Evolutionary conservation across 2,888 invertebrate genomes (phyloP).

Genomic region (Crocallis elinguaria): DNA sequence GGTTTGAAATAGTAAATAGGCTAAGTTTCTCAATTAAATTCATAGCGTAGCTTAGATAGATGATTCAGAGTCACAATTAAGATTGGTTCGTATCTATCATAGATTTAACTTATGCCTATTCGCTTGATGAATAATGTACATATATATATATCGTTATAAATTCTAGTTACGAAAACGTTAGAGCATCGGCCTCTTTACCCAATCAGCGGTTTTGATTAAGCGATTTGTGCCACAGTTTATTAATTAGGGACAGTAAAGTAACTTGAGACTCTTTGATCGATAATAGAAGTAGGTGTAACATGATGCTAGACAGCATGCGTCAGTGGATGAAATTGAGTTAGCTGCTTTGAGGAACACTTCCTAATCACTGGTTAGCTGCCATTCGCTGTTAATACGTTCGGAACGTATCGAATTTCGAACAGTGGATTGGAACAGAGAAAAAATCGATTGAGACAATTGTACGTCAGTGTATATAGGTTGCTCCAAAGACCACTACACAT

Average conservation of each 20-base stretch:
- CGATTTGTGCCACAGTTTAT: slow-evolving; percentile 48
- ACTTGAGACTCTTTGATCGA: slow-evolving; percentile 55
- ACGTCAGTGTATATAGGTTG: too few species aligned
- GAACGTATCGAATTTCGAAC: slow-evolving; percentile 1
- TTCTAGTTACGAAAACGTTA: slow-evolving; percentile 23
- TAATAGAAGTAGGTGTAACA: slow-evolving; percentile 45
- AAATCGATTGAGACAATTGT: neutral
- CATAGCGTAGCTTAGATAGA: too few species aligned
- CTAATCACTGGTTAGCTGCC: too few species aligned
- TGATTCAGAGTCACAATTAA: too few species aligned
- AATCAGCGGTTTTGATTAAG: slow-evolving; percentile 53
- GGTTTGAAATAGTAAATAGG: too few species aligned
- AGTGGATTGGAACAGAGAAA: slow-evolving; percentile 1
- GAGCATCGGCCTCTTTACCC: slow-evolving; percentile 54
- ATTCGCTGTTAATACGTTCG: neutral
- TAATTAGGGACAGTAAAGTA: slow-evolving; percentile 60
- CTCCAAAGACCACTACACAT: too few species aligned
- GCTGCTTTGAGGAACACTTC: too few species aligned
- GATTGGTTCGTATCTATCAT: too few species aligned
- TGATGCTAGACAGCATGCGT: slow-evolving; percentile 36
- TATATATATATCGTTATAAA: neutral
- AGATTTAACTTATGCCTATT: too few species aligned
- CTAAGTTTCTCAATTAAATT: too few species aligned
- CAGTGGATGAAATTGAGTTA: slow-evolving; percentile 40
- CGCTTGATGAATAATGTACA: neutral